A percentile compares a stretch with the other conserved stretches of the same genome.
These are phyloP conservation scores for Zoanthus sociatus DNA, from an alignment of 92 coral and sea anemone genomes.

Conservation along the genomic window DNA sequence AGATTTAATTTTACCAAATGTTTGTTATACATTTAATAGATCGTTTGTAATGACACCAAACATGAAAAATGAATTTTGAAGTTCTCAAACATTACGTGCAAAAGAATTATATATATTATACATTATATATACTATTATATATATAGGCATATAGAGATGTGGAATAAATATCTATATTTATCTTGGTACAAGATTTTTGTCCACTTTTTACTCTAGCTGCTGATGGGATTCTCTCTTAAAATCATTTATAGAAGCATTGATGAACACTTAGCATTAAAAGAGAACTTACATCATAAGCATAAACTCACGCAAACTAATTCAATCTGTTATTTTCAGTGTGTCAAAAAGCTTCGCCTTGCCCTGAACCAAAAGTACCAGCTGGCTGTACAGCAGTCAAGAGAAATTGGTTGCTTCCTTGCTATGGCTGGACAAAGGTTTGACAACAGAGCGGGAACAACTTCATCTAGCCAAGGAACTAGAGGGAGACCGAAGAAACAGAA, in stretches of 20 bases:
- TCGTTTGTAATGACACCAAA: background rate
- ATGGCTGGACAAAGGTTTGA: slow-evolving; percentile 4
- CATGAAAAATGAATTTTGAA: background rate
- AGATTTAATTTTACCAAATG: no score
- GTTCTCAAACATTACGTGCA: background rate
- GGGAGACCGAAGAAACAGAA: slow-evolving; percentile 2
- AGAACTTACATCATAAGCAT: background rate
- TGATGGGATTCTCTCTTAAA: background rate
- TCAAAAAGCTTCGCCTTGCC: slow-evolving; percentile 35
- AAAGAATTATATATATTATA: background rate
- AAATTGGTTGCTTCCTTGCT: slow-evolving; percentile 34
- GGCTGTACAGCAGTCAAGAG: slow-evolving; percentile 27
- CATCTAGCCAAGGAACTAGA: background rate
- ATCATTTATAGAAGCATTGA: background rate
- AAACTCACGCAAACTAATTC: slow-evolving; percentile 1
- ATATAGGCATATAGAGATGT: background rate
- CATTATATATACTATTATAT: no score
- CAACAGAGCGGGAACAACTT: background rate
- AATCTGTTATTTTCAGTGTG: slow-evolving; percentile 13
- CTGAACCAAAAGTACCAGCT: slow-evolving; percentile 22
- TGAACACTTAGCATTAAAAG: background rate
- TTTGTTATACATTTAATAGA: no score
- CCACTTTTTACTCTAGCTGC: background rate
- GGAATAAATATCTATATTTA: background rate
- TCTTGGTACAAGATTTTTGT: background rate